Conservation (phyloP, 2,888 invertebrate genomes). For the Glomeris marginata region DNA sequence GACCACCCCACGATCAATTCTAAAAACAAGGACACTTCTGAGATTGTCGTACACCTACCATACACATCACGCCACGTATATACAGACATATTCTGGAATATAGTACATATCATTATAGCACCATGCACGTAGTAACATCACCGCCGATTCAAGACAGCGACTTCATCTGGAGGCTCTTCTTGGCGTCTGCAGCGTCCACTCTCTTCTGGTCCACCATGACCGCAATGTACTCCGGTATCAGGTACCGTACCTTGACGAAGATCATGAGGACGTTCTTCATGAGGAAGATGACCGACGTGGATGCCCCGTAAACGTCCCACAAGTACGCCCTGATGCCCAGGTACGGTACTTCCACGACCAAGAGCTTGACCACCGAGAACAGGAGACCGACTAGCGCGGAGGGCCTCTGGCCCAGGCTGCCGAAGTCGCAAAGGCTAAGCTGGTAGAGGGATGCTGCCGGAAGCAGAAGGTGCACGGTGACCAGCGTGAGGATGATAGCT, state of each 20-base stretch:
- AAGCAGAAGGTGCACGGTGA: constrained; percentile 38
- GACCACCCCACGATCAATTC: no score
- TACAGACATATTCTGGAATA: no score
- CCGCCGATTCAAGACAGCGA: no score
- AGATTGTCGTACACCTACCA: no score
- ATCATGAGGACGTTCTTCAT: constrained; percentile 13
- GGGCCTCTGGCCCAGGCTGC: constrained; percentile 22
- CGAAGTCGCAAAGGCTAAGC: constrained; percentile 35
- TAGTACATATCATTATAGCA: no score
- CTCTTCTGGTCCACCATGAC: constrained; percentile 4
- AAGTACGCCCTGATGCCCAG: constrained; percentile 10
- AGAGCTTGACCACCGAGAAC: constrained; percentile 8
- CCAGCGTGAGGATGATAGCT: constrained; percentile 34
- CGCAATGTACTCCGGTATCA: constrained; percentile 8
- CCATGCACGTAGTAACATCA: no score
- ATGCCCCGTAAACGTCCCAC: constrained; percentile 7
- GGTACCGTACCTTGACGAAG: constrained; percentile 11
- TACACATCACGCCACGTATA: no score
- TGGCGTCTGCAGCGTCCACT: background rate
- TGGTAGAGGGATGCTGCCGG: constrained; percentile 39
- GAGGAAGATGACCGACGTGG: constrained; percentile 10
- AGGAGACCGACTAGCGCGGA: constrained; percentile 5
- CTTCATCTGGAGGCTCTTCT: no score
- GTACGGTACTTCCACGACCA: constrained; percentile 10
- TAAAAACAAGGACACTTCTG: no score